Evolutionary conservation across 2,113 vertebrate species (phyloP).

Genomic region (Zingel zingel): DNA sequence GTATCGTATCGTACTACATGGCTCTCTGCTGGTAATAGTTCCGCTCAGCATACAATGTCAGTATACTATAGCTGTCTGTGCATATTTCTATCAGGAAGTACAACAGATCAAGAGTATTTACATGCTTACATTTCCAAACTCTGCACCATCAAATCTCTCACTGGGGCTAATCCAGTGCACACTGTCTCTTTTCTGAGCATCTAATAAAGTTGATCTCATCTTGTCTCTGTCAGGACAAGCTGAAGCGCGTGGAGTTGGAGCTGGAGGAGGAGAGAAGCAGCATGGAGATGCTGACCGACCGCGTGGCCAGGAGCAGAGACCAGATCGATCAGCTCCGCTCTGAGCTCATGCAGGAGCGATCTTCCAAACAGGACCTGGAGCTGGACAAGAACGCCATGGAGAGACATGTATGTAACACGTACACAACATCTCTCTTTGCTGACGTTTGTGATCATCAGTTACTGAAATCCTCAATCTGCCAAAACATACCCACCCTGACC

Average conservation of each 20-base stretch:
- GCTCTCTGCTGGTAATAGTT: slow-evolving; percentile 17
- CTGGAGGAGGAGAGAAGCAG: slow-evolving; percentile 92
- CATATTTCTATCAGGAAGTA: background rate
- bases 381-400: slow-evolving; percentile 95
- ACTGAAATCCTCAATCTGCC: background rate
- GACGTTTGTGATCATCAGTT: background rate
- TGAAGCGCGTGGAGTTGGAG: slow-evolving; percentile 89
- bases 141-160: background rate
- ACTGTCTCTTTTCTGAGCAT: background rate
- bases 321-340: slow-evolving; percentile 94
- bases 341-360: slow-evolving; percentile 94
- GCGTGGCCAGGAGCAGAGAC: slow-evolving; percentile 89
- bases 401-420: slow-evolving; percentile 86
- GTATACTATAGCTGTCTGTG: background rate
- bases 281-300: slow-evolving; percentile 90
- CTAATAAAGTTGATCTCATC: background rate
- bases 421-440: background rate
- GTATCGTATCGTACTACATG: background rate
- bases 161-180: background rate
- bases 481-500: background rate
- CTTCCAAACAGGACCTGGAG: slow-evolving; percentile 93
- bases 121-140: background rate
- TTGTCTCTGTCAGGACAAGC: slow-evolving; percentile 84
- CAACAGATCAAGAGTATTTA: background rate
- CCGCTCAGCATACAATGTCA: background rate